A percentile compares a stretch with the other conserved stretches of the same genome.
Conservation (phyloP, 2,797 vertebrate species). For the Eremophila alpestris region DNA sequence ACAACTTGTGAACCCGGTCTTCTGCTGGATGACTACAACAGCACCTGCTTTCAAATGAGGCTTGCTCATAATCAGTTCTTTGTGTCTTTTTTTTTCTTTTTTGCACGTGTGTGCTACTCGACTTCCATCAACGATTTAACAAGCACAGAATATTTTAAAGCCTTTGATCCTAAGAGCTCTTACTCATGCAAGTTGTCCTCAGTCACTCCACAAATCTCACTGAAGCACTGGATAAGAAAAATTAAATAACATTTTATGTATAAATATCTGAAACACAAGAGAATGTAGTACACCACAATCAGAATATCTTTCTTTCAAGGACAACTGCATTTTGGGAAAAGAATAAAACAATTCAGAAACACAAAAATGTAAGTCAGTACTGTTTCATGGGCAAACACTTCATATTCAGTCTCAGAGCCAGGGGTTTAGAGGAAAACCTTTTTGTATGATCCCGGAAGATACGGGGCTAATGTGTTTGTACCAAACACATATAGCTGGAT, state of each 20-base stretch:
- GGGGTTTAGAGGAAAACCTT: background rate
- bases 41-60: conserved; percentile 33
- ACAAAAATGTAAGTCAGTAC: background rate
- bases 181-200: background rate
- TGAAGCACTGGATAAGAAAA: conserved; percentile 14
- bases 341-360: background rate
- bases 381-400: background rate
- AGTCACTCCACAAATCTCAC: conserved; percentile 16
- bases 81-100: background rate
- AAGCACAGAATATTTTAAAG: conserved; percentile 6
- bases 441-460: background rate
- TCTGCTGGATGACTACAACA: background rate
- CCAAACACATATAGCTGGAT: fast-evolving
- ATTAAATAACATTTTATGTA: background rate
- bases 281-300: background rate
- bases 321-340: background rate
- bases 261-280: background rate
- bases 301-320: background rate
- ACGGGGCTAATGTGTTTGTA: background rate
- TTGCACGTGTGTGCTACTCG: background rate
- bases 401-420: background rate
- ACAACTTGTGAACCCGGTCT: conserved; percentile 23
- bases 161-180: conserved; percentile 19
- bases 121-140: background rate
- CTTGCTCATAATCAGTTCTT: conserved; percentile 33